A percentile compares a stretch with the other conserved stretches of the same genome.
Conservation (phyloP, 2,888 invertebrate species). For the Lordiphosa andalusiaca region DNA sequence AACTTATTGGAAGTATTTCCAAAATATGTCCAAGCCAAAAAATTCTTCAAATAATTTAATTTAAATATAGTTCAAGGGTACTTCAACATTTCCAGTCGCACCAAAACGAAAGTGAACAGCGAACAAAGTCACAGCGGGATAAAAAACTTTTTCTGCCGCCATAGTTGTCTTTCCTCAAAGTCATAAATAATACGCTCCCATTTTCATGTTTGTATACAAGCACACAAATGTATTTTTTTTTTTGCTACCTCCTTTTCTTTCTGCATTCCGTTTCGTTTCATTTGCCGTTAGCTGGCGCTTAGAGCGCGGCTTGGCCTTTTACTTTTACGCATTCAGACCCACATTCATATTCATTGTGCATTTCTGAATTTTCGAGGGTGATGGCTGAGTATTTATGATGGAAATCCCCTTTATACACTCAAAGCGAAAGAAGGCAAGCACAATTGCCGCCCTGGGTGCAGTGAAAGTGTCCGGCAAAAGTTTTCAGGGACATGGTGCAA, state of each 20-base stretch:
- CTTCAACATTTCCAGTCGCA: too few relatives aligned
- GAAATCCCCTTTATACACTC: slow-evolving; percentile 63
- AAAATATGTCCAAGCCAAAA: too few relatives aligned
- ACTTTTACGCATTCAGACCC: slow-evolving; percentile 45
- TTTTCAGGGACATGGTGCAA: slow-evolving; percentile 21
- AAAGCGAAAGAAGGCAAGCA: slow-evolving; percentile 37
- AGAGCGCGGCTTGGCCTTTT: slow-evolving; percentile 30
- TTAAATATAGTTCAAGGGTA: too few relatives aligned
- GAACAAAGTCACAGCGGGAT: neutral
- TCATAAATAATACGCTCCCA: slow-evolving; percentile 56
- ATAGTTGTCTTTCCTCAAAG: slow-evolving; percentile 32
- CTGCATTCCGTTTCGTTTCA: slow-evolving; percentile 47
- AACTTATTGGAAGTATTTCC: too few relatives aligned
- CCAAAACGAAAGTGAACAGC: too few relatives aligned
- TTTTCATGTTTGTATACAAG: slow-evolving; percentile 23
- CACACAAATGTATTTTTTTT: slow-evolving; percentile 7
- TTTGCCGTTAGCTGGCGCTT: slow-evolving; percentile 24
- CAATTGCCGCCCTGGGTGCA: slow-evolving; percentile 25
- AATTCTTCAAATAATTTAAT: too few relatives aligned
- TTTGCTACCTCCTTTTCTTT: slow-evolving; percentile 14
- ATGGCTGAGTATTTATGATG: slow-evolving; percentile 52
- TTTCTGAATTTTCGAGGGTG: slow-evolving; percentile 24
- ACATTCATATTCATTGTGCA: slow-evolving; percentile 53
- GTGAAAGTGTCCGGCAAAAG: slow-evolving; percentile 51
- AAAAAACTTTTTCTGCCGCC: slow-evolving; percentile 10